Base-by-base conservation (phyloP, 2,113 vertebrate species). In the Chaenogobius annularis region DNA sequence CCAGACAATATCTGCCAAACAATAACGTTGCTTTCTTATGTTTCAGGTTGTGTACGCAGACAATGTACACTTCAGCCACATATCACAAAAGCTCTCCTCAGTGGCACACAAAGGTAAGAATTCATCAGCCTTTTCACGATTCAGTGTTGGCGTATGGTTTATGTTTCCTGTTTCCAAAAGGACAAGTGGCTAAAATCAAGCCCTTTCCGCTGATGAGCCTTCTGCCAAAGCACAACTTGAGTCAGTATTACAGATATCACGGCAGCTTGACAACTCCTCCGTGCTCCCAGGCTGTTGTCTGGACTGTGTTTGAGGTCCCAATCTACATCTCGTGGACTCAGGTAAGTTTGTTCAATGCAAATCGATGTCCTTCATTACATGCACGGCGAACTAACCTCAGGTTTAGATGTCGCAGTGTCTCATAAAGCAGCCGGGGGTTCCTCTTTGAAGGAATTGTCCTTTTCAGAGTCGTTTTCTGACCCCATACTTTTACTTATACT, bases 261-360 rank as follows among this genome's bases (percentile, higher is more conserved):
- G 94, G 96, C 66, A 96, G 95, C 61, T 93, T 96, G 72, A 97
- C 96, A 83, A 98, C 92, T 0, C 95, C 95, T 0, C 92, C 92
- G 7, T 98, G 96, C 59, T 87, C 91, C 0, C 93, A 94, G 31
- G 88, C 61, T 0, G 95, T 96, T 0, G 0, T 94, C 37, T 97
- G 96, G 95, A 97, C 95, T 0, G 20, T 97, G 1, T 96, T 95
- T 0, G 89, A 96, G 87, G 92, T 95, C 5, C 87, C 90, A 0
- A 76, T 95, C 72, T 82, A 90, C 66, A 93, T 96, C 0, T 92
- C 95, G 10, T 90, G 9, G 73, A 52, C 84, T 0, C 95, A 97
- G 91, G 96, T 96, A 84, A 3, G 82, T 77, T 14, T 12, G 26
- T 31, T 31, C 26, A 0, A 19, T 2, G 50, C 17, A 52, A 6